These are phyloP conservation scores for Trissolcus basalis DNA, from an alignment of 1,140 invertebrate genomes.

Conservation along the genomic window DNA sequence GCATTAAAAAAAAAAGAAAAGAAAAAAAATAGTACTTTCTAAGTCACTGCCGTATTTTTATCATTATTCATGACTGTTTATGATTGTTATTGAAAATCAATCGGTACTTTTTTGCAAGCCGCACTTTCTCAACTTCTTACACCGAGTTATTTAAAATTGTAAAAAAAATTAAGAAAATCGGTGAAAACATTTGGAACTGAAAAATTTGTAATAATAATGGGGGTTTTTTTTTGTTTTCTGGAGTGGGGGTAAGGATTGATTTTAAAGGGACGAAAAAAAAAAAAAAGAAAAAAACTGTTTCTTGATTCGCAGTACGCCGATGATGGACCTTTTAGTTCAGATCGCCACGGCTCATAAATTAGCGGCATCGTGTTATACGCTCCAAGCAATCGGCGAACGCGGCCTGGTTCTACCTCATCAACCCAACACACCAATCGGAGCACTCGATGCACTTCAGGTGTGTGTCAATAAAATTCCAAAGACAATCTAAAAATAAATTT, in stretches of 20 bases:
- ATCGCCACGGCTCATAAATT: conserved; percentile 85
- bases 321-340: conserved; percentile 89
- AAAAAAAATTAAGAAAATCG: no score
- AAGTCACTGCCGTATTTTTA: no score
- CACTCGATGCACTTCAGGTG: conserved; percentile 78
- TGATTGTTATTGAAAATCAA: no score
- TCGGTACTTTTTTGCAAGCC: background rate
- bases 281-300: no score
- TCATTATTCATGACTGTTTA: no score
- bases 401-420: conserved; percentile 83
- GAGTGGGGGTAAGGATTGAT: no score
- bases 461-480: conserved; percentile 5
- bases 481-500: no score
- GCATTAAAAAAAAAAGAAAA: background rate
- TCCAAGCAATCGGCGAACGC: conserved; percentile 81
- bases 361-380: conserved; percentile 82
- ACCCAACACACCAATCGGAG: conserved; percentile 87
- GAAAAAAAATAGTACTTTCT: conserved; percentile 21
- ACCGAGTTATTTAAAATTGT: background rate
- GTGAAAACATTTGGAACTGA: no score
- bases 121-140: conserved; percentile 13
- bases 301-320: conserved; percentile 81
- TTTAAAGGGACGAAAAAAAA: no score
- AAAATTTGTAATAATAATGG: no score
- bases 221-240: no score